These are phyloP conservation scores for Nematopogon swammerdamellus DNA, from an alignment of 2,888 invertebrate genomes.

Conservation along the genomic window DNA sequence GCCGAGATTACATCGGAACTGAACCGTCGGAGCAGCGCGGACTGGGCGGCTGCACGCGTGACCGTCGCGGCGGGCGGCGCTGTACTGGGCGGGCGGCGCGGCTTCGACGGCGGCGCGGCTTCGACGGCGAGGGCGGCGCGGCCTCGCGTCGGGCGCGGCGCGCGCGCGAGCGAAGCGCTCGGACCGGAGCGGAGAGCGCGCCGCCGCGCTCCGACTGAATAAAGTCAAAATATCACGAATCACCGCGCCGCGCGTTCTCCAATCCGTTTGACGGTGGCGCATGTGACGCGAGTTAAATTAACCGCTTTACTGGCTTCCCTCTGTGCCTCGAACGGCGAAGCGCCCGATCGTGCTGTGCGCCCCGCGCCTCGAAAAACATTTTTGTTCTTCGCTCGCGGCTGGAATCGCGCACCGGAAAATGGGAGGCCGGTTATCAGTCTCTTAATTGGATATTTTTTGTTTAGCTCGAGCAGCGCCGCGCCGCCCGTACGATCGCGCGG, in stretches of 20 bases:
- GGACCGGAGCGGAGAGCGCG: too few relatives aligned
- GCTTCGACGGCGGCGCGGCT: neutral
- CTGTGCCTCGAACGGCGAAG: constrained; percentile 21
- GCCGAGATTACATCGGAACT: neutral
- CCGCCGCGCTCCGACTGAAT: constrained; percentile 12
- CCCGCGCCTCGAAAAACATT: too few relatives aligned
- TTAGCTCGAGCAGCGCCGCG: too few relatives aligned
- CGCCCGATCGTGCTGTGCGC: neutral
- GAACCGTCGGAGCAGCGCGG: neutral
- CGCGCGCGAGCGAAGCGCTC: too few relatives aligned
- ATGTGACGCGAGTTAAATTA: constrained; percentile 30
- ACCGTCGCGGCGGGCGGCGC: constrained; percentile 43
- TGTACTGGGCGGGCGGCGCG: constrained; percentile 27
- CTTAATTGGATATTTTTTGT: neutral
- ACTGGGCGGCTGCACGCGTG: constrained; percentile 20
- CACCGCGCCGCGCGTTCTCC: constrained; percentile 5
- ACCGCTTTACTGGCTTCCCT: constrained; percentile 43
- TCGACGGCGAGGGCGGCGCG: neutral
- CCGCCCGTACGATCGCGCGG: neutral
- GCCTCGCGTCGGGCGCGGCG: too few relatives aligned
- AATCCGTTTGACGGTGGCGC: constrained; percentile 2
- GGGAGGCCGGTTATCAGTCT: neutral
- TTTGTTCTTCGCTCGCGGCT: too few relatives aligned
- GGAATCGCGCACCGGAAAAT: neutral
- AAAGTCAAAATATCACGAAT: constrained; percentile 7